Evolutionary conservation across 2,113 vertebrate genomes (phyloP), one percentile per base, ranked within the genome.

Genomic region (Anarrhichthys ocellatus): DNA sequence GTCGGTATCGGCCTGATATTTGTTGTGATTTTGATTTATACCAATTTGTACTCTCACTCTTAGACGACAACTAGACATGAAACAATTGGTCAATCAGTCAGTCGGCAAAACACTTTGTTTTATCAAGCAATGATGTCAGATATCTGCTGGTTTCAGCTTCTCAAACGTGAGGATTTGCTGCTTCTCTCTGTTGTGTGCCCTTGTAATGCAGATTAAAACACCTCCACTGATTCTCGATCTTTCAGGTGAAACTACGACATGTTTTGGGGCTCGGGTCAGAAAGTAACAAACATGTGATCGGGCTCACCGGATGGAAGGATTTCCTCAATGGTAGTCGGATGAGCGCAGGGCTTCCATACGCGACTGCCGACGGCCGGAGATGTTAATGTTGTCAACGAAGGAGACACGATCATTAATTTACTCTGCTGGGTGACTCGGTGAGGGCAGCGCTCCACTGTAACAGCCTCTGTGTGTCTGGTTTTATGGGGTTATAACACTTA

Each of bases 331-430:
- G 68, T 17, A 27, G 65, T 15, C 13, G 7, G 27, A 56, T 10
- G 38, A 72, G 44, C 38, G 8, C 5, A 0, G 56, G 56, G 56
- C 24, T n/a, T 20, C 46, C 52, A 10, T 58, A 42, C 42, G 24
- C 48, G n/a, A 52, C 68, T 4, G n/a, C 79, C n/a, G 46, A 75
- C 58, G 52, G 34, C 80, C 62, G 18, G 82, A 74, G 69, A 77
- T 61, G 61, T 62, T 75, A 82, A 79, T 50, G 58, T 75, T 69
- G 73, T 72, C 73, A n/a, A 50, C 76, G 65, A 17, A 76, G 78
- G 80, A 46, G 79, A 48, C 58, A 18, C 13, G 0, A 9, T 61
- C 58, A 85, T 85, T 91, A 84, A 90, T 92, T 83, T 87, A 46
- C 18, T 80, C 32, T 34, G 56, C 64, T 9, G 54, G 50, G 20